Conservation (phyloP, 2,797 vertebrate genomes). For the Buphagus erythrorhynchus region DNA sequence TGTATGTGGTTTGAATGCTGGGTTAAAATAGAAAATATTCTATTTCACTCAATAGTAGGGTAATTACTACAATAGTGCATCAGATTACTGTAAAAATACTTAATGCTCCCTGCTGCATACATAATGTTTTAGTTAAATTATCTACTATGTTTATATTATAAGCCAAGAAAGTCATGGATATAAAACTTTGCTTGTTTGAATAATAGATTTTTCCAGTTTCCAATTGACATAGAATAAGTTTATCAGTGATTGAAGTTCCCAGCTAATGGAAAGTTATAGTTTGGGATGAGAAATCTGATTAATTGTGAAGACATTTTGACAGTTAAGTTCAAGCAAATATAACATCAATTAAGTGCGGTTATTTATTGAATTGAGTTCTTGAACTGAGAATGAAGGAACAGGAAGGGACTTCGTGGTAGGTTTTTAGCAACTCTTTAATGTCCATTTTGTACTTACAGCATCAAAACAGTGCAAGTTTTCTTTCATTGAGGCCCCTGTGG, state of each 20-base stretch:
- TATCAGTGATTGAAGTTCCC: background rate
- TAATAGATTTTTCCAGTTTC: conserved; percentile 48
- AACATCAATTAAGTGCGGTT: background rate
- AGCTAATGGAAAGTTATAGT: background rate
- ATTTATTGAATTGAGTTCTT: background rate
- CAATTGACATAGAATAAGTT: background rate
- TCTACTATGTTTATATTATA: conserved; percentile 49
- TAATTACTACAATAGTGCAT: conserved; percentile 67
- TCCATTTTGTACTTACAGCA: background rate
- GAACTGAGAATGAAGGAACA: background rate
- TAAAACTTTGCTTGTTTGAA: conserved; percentile 45
- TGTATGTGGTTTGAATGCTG: conserved; percentile 54
- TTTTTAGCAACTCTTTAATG: background rate
- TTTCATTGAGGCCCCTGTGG: background rate
- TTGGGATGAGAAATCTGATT: background rate
- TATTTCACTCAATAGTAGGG: conserved; percentile 57
- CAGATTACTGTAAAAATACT: conserved; percentile 64
- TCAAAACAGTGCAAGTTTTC: background rate
- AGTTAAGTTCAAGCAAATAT: background rate
- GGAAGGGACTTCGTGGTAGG: background rate
- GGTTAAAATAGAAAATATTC: conserved; percentile 68
- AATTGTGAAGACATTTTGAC: conserved; percentile 17
- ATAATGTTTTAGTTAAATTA: conserved; percentile 68
- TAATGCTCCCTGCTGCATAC: conserved; percentile 54
- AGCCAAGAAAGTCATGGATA: conserved; percentile 41